Percentiles rank a stretch among this genome's conserved stretches.
Evolutionary conservation across 1,140 invertebrate species (phyloP).

Genomic region (Drosophila tropicalis): DNA sequence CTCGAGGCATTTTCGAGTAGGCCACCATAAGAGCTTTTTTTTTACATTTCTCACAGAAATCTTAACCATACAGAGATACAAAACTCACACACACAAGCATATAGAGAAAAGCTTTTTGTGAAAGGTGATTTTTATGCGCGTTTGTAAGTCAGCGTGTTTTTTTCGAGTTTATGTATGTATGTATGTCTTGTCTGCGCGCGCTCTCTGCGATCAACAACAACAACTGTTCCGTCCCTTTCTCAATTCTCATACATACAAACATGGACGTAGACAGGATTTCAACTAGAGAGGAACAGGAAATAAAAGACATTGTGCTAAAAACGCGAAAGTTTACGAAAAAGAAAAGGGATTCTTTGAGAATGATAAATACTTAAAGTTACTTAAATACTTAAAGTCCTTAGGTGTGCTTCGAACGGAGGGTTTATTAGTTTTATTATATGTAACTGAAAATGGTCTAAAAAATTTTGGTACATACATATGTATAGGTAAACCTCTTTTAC

Average conservation of each 20-base stretch:
- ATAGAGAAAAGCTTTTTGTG: conserved; percentile 78
- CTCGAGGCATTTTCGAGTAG: conserved; percentile 28
- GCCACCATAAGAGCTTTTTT: conserved; percentile 58
- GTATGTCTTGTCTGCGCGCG: conserved; percentile 23
- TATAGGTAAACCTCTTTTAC: too few species aligned
- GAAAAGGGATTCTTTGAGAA: too few species aligned
- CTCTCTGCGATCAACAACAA: conserved; percentile 10
- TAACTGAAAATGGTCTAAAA: too few species aligned
- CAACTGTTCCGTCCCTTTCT: conserved; percentile 15
- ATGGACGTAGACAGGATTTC: conserved; percentile 7
- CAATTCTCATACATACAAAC: conserved; percentile 7
- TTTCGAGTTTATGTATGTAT: conserved; percentile 44
- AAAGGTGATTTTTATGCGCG: conserved; percentile 73
- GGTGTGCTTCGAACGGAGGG: too few species aligned
- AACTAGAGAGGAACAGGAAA: neutral
- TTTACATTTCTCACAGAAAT: conserved; percentile 46
- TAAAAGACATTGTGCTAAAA: neutral
- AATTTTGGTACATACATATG: too few species aligned
- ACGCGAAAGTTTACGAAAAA: too few species aligned
- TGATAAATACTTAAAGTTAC: too few species aligned
- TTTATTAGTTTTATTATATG: too few species aligned
- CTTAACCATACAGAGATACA: conserved; percentile 32
- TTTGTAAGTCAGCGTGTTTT: conserved; percentile 61
- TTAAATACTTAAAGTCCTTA: too few species aligned
- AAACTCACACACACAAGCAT: conserved; percentile 41